Conservation (phyloP, 2,888 invertebrate genomes). For the Dione juno region DNA sequence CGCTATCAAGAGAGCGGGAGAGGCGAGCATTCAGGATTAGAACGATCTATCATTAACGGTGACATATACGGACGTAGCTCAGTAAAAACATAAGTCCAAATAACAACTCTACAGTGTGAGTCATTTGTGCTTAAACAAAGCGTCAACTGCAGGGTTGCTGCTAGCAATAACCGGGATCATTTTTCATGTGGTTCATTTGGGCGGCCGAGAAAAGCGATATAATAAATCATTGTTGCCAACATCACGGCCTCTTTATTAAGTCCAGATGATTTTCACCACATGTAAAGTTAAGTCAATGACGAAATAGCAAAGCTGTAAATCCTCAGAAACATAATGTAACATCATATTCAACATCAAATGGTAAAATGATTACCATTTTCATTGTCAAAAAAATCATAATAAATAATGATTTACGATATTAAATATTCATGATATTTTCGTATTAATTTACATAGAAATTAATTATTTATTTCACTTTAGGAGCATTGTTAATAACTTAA, state of each 20-base stretch:
- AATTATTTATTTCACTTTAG: no score
- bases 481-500: no score
- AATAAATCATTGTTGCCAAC: slow-evolving; percentile 82
- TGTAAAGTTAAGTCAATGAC: slow-evolving; percentile 60
- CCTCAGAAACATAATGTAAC: background rate
- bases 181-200: slow-evolving; percentile 83
- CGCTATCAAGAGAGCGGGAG: background rate
- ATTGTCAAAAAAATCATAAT: no score
- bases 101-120: slow-evolving; percentile 78
- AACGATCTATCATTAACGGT: slow-evolving; percentile 64
- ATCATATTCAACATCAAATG: no score
- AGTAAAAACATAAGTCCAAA: slow-evolving; percentile 56
- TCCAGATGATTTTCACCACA: slow-evolving; percentile 74
- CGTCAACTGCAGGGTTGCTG: slow-evolving; percentile 81
- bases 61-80: slow-evolving; percentile 42
- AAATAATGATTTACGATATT: no score
- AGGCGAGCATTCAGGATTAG: slow-evolving; percentile 15
- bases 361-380: no score
- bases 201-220: slow-evolving; percentile 80
- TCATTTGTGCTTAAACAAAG: slow-evolving; percentile 83
- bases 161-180: slow-evolving; percentile 81
- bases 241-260: slow-evolving; percentile 81
- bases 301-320: slow-evolving; percentile 33
- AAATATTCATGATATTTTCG: no score
- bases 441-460: no score